A percentile compares a stretch with the other conserved stretches of the same genome.
Conservation (phyloP, 2,113 vertebrate genomes). For the Seriola aureovittata region DNA sequence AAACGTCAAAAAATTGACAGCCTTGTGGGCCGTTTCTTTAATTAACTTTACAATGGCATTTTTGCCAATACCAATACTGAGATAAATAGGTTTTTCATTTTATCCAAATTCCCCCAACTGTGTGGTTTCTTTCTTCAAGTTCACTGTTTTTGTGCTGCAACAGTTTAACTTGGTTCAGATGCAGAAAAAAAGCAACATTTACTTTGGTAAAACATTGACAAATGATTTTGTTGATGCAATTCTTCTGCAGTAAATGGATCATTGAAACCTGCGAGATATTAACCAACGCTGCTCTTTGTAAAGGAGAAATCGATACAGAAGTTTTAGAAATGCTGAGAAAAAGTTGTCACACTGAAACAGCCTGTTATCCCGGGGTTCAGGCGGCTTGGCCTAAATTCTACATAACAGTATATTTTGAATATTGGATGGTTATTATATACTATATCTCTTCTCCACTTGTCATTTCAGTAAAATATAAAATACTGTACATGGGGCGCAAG, state of each 20-base stretch:
- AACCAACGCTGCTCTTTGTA: neutral
- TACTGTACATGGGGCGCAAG: neutral
- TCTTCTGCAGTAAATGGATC: too few relatives aligned
- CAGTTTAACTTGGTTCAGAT: neutral
- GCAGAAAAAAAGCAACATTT: conserved; percentile 3
- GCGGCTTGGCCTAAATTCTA: neutral
- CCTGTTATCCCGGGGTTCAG: too few relatives aligned
- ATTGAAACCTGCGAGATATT: neutral
- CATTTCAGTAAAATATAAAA: neutral
- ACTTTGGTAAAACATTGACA: neutral
- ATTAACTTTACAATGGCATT: neutral
- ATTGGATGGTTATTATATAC: neutral
- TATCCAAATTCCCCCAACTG: neutral
- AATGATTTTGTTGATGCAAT: neutral
- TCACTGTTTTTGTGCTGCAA: neutral
- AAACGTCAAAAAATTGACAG: neutral
- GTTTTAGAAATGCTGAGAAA: neutral
- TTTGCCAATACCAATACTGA: neutral
- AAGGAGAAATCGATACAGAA: neutral
- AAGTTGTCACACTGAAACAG: neutral
- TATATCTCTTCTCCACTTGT: neutral
- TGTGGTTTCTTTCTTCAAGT: neutral
- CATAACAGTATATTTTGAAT: neutral
- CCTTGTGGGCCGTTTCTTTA: neutral
- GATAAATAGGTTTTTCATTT: neutral